phyloP scores from a whole-genome alignment of 92 coral and sea anemone genomes.

The Plumapathes pennacea region DNA sequence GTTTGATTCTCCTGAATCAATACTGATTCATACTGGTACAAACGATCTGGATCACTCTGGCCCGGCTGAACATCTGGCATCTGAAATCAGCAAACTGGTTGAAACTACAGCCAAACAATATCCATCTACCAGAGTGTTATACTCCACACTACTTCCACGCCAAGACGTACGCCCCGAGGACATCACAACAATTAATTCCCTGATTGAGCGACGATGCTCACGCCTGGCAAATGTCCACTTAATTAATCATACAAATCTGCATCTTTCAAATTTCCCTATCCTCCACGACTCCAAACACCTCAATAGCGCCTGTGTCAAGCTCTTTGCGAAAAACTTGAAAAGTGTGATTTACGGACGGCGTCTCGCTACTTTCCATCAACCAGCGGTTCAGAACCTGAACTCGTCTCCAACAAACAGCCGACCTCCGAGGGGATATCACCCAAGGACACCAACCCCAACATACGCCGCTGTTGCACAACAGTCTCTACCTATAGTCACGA shows the following conservation, averaged over 20 bases:
- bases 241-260: too few species aligned
- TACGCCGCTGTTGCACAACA: too few species aligned
- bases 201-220: too few species aligned
- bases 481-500: too few species aligned
- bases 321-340: slow-evolving; percentile 42
- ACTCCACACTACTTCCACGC: slow-evolving; percentile 44
- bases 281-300: slow-evolving; percentile 38
- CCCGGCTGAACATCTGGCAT: slow-evolving; percentile 8
- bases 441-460: too few species aligned
- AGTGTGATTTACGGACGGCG: slow-evolving; percentile 20
- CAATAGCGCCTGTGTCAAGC: slow-evolving; percentile 28
- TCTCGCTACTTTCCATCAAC: too few species aligned
- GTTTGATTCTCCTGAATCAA: slow-evolving; percentile 1
- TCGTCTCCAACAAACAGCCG: too few species aligned
- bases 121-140: slow-evolving; percentile 15
- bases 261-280: slow-evolving; percentile 23
- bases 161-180: slow-evolving; percentile 30
- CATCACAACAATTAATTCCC: slow-evolving; percentile 23
- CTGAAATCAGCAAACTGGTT: slow-evolving; percentile 4
- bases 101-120: slow-evolving; percentile 2
- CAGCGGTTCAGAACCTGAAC: too few species aligned
- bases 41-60: slow-evolving; percentile 19
- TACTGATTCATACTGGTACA: slow-evolving; percentile 49
- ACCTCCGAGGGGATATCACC: too few species aligned
- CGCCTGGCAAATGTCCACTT: too few species aligned